Conservation (phyloP, 2,113 vertebrate genomes). For the Salvator merianae region DNA sequence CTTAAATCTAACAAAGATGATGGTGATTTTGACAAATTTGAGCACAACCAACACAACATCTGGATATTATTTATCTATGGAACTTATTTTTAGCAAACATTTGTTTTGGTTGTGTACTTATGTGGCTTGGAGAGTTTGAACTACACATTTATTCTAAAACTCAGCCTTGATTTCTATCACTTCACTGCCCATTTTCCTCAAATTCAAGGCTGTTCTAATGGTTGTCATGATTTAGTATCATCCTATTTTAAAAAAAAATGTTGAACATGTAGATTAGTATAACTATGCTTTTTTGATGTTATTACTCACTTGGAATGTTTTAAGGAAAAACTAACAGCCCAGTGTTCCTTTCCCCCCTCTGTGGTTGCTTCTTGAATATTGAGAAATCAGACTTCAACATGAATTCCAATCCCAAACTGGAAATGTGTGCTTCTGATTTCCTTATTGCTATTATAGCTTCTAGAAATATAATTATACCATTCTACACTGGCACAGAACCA, state of each 20-base stretch:
- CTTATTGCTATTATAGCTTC: not conserved
- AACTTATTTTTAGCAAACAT: slow-evolving; percentile 55
- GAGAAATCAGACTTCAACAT: too few species aligned
- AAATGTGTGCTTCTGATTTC: not conserved
- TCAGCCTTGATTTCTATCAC: slow-evolving; percentile 65
- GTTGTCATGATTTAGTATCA: slow-evolving; percentile 56
- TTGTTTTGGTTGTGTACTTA: slow-evolving; percentile 66
- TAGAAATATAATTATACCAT: too few species aligned
- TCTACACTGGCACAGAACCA: too few species aligned
- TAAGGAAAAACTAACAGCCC: slow-evolving; percentile 55
- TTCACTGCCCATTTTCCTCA: slow-evolving; percentile 63
- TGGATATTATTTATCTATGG: slow-evolving; percentile 61
- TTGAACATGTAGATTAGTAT: slow-evolving; percentile 50
- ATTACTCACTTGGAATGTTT: slow-evolving; percentile 26
- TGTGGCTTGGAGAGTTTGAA: slow-evolving; percentile 56
- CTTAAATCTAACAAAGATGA: slow-evolving; percentile 25
- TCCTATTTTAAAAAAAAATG: slow-evolving; percentile 57
- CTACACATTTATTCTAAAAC: slow-evolving; percentile 37
- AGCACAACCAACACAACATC: slow-evolving; percentile 57
- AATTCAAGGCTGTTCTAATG: slow-evolving; percentile 72
- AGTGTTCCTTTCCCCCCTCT: slow-evolving; percentile 25
- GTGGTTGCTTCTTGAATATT: slow-evolving; percentile 41
- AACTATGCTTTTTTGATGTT: slow-evolving; percentile 39
- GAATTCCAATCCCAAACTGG: too few species aligned
- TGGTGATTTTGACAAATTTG: slow-evolving; percentile 49